Percentiles rank a stretch among this genome's conserved stretches.
Conservation (phyloP, 2,888 invertebrate genomes). For the Sminthurides aquaticus region DNA sequence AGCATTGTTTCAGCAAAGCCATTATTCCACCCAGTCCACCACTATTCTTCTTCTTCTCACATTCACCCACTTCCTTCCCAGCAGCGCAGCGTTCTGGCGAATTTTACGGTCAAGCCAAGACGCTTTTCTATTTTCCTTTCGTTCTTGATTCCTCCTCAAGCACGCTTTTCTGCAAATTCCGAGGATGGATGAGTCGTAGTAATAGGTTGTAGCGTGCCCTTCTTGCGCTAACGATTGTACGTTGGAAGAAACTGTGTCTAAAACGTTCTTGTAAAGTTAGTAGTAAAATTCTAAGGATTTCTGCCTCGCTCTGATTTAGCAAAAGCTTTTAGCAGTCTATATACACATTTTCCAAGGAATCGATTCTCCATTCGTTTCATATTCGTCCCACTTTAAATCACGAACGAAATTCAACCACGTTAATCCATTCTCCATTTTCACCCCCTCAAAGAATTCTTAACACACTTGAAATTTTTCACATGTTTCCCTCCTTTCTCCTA, state of each 20-base stretch:
- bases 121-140: too few relatives aligned
- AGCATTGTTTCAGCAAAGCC: slow-evolving; percentile 40
- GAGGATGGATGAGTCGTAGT: too few relatives aligned
- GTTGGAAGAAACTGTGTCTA: too few relatives aligned
- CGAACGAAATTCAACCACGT: neutral
- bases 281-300: too few relatives aligned
- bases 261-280: too few relatives aligned
- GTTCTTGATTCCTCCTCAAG: too few relatives aligned
- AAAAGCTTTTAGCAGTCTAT: neutral
- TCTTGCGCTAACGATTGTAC: too few relatives aligned
- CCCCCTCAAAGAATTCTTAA: too few relatives aligned
- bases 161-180: too few relatives aligned
- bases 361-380: neutral
- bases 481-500: neutral
- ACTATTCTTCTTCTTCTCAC: neutral
- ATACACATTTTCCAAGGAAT: neutral
- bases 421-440: neutral
- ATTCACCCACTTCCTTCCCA: neutral
- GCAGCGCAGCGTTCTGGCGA: neutral
- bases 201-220: too few relatives aligned
- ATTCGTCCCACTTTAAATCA: neutral
- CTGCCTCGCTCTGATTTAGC: neutral
- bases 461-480: neutral
- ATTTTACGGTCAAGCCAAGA: too few relatives aligned
- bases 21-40: too few relatives aligned